Percentiles rank a stretch among this genome's conserved stretches.
phyloP scores from a whole-genome alignment of 2,113 vertebrate genomes.

The Mellivora capensis region DNA sequence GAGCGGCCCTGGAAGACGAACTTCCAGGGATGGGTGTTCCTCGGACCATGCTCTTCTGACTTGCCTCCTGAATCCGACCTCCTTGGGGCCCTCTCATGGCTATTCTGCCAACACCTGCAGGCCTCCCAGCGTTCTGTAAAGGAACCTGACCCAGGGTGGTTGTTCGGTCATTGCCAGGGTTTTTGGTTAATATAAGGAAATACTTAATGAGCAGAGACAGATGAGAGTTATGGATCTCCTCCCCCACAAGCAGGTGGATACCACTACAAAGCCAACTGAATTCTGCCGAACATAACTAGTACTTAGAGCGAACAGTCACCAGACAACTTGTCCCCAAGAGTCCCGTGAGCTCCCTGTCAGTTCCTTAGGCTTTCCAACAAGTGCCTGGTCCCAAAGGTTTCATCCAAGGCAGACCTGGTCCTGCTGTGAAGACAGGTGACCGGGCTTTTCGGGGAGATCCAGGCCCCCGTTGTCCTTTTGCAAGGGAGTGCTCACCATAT shows the following conservation, averaged over 20 bases:
- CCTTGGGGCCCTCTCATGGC: neutral
- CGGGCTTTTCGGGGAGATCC: neutral
- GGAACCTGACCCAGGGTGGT: neutral
- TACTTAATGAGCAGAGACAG: neutral
- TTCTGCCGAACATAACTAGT: neutral
- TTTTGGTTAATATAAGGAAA: constrained; percentile 12
- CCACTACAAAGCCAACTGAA: neutral
- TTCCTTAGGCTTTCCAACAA: neutral
- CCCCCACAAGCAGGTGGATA: neutral
- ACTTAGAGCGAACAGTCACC: neutral
- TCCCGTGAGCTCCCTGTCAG: neutral
- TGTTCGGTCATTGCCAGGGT: neutral
- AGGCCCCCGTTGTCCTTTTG: neutral
- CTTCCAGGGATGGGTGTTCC: neutral
- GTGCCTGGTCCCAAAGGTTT: neutral
- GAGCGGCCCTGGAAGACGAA: neutral
- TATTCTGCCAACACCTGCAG: neutral
- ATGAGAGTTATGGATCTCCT: neutral
- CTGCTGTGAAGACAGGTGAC: neutral
- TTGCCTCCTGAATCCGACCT: neutral
- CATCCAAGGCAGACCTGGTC: neutral
- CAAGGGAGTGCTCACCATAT: neutral
- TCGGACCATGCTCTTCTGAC: neutral
- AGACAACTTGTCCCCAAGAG: neutral
- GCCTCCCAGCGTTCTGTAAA: neutral